Base-by-base conservation (phyloP, 2,113 vertebrate genomes). In the Paradoxurus hermaphroditus region DNA sequence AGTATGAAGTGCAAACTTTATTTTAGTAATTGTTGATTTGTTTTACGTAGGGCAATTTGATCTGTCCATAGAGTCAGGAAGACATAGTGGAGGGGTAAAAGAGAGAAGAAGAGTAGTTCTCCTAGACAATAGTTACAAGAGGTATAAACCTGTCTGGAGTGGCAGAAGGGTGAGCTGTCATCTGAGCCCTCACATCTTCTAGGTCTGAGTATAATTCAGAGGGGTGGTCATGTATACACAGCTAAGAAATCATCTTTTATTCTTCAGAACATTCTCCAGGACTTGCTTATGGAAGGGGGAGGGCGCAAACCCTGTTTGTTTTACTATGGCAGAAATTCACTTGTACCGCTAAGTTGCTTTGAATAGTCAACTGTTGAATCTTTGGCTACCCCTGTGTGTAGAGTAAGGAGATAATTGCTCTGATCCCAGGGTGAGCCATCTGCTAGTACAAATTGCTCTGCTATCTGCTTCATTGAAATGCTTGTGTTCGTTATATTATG, bases 361-460 rank as follows among this genome's bases (percentile, higher is more conserved):
- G 79, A 95, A 85, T 63, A 95, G 95, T 95, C 93, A 96, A 91
- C 78, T 97, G 86, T 95, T 95, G 97, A 93, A 77, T 94, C 91
- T 91, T 93, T 97, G 94, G 91, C 96, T 95, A 87, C 75, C 95
- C 97, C 44, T 92, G 83, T 46, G 59, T 89, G 51, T 78, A 36
- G 95, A 82, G 63, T 70, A 94, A 87, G 84, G 89, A 95, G 95
- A 97, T 97, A 97, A 98, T 97, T 97, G 96, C 92, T 97, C 78
- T 97, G 97, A 95, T 98, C 95, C 88, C 91, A 97, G 97, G 82
- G 97, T 86, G 96, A 97, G 86, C 97, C 97, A 97, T 98, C 98
- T 98, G 98, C 95, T 95, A 67, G 95, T 90, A 97, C 96, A 97
- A 98, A 98, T 97, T 97, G 93, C 95, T 96, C 93, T 95, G 95